Evolutionary conservation across 2,797 vertebrate species (phyloP), one percentile per base, ranked within the genome.

Genomic region (Prionace glauca): DNA sequence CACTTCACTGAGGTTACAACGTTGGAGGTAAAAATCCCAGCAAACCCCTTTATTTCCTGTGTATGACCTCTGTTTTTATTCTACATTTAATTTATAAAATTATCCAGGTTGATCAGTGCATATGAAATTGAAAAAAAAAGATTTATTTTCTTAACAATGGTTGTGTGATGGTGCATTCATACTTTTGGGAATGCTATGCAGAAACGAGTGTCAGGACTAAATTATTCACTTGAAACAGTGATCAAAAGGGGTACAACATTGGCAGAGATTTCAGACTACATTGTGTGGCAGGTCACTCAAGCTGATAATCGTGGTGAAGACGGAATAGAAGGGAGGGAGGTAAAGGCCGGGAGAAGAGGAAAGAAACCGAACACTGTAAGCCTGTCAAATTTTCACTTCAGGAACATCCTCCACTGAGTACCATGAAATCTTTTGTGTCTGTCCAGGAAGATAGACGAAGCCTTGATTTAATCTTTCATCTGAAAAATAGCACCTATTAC

Each of bases 1-100:
- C 96, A 96, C 67, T 96, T 97, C 65, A 97, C 97, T 95, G 98
- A 98, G 0, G 96, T 97, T 22, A 97, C 98, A 12, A 96, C 97
- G 26, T 97, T 98, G 79, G 98, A 99, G 97, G 99, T 99, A 96
- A 96, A 96, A 97, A 20, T 92, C 2, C n/a, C 1, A n/a, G 29
- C 1, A n/a, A 22, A 4, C 22, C 22, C 22, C 20, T 41, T 92
- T 67, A 36, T 36, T 36, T n/a, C 16, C 56, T 32, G 50, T 88
- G 26, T 90, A 60, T 10, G 8, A 9, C n/a, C 5, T 92, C 62
- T 69, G 90, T 69, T 69, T 69, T 69, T 32, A 69, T 69, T 92
- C 65, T 67, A 24, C 18, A 3, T 92, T 92, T 36, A 69, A 41
- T 45, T 45, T 45, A n/a, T 69, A 92, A 92, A 62, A n/a, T 45